Base-by-base conservation (phyloP, 2,113 vertebrate genomes). In the Hippocampus barbouri region DNA sequence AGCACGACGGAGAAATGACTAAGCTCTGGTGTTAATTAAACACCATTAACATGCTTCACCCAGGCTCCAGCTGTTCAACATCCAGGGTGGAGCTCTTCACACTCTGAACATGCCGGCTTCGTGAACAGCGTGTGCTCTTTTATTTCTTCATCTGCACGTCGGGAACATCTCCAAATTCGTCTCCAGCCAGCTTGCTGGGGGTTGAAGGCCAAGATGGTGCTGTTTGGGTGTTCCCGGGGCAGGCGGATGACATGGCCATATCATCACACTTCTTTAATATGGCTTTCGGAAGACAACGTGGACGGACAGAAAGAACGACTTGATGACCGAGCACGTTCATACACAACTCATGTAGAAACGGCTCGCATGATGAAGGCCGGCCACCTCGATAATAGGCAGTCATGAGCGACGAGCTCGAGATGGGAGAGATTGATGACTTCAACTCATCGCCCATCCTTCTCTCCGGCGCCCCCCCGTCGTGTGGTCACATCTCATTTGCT, bases 21-120 rank as follows among this genome's bases (percentile, higher is more conserved):
- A 83, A 85, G 74, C 73, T 68, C 82, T 82, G 66, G 43, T 71
- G 75, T 80, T 84, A 77, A 89, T 88, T 84, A 88, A 75, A 69
- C 61, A 68, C 53, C 53, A 78, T 83, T 74, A 81, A 66, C 69
- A 76, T 79, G 68, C 81, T 74, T 62, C 72, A 56, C 61, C 60
- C n/a, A 60, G 72, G 61, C 69, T 54, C 69, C 76, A 82, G 84
- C 71, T 84, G 82, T 77, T 82, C 49, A 51, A 41, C 64, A 68
- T 78, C 75, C 63, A 74, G 61, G 59, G 66, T 59, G 3, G 70
- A 51, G 80, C 76, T 82, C 70, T 67, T 70, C 76, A 51, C 63
- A 62, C 27, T 54, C 53, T 73, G 53, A 34, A 64, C 27, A 61
- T 61, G 34, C 69, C 30, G 25, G 59, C 25, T 38, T 57, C 41